Base-by-base conservation (phyloP, 2,113 vertebrate species). In the Entomyzon cyanotis region DNA sequence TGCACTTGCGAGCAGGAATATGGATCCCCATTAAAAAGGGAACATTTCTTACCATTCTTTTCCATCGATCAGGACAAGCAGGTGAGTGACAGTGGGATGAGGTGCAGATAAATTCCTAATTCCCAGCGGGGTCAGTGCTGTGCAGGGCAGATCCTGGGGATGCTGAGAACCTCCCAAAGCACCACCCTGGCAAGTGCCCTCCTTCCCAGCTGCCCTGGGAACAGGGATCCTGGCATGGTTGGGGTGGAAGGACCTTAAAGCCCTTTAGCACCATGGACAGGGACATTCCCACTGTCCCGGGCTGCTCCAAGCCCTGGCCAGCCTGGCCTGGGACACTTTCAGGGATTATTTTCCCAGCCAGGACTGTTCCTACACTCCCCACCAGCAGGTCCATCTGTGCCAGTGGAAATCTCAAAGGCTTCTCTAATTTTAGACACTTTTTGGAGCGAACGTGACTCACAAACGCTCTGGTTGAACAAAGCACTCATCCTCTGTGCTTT, bases 401-500 rank as follows among this genome's bases (percentile, higher is more conserved):
- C 58, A 24, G 8, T 0, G 59, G 31, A 7, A 19, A 73, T 13
- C 58, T 27, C 39, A 41, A 35, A 46, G 2, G 1, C 47, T 23
- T 1, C 30, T 10, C 68, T n/a, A 1, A 23, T 50, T 69, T 49
- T 2, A 55, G 24, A 7, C 4, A 3, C 21, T 6, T 12, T 64
- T 33, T 23, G 27, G 3, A 42, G 7, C 5, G 23, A 23, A 4
- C 20, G 9, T 1, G 27, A 30, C 27, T 52, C n/a, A 23, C 0
- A 22, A 33, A 13, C 8, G 7, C 11, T 8, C 1, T 17, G n/a
- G 62, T 2, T 11, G n/a, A 39, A 2, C 14, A 10, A 23, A 33
- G 64, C 41, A 55, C 47, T 47, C 0, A 0, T 1, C 39, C 59
- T 8, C 18, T 27, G 2, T 4, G 52, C 70, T 47, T 30, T 47